phyloP scores from a whole-genome alignment of 2,797 vertebrate species.

The Jordanella pulchra region DNA sequence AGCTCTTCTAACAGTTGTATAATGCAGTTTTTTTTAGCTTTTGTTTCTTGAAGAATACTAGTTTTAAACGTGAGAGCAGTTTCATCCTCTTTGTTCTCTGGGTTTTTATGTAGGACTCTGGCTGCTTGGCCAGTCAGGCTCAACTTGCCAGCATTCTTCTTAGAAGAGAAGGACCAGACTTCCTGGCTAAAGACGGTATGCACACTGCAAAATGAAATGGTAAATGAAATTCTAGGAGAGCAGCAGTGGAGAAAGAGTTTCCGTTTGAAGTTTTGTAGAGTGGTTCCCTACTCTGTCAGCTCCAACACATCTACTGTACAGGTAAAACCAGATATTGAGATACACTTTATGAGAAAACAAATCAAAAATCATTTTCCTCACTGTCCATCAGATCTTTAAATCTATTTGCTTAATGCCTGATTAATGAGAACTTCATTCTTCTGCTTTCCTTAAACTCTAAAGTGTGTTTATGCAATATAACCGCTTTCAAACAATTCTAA shows the following conservation, averaged over 20 bases:
- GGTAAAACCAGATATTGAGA: background rate
- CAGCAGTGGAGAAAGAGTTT: background rate
- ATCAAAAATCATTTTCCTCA: background rate
- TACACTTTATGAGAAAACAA: background rate
- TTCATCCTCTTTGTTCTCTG: background rate
- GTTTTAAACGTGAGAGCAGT: background rate
- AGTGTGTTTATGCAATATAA: too few relatives aligned
- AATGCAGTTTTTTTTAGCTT: background rate
- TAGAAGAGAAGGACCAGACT: conserved; percentile 90
- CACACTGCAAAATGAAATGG: background rate
- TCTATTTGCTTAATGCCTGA: too few relatives aligned
- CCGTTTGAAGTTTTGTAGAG: too few relatives aligned
- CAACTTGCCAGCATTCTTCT: conserved; percentile 88
- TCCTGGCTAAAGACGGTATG: conserved; percentile 89
- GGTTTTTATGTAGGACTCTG: conserved; percentile 83
- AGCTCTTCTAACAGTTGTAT: background rate
- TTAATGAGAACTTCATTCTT: too few relatives aligned
- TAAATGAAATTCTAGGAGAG: background rate
- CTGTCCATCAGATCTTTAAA: background rate
- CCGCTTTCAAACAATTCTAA: too few relatives aligned
- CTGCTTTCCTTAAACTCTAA: too few relatives aligned
- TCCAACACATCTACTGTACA: background rate
- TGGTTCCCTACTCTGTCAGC: too few relatives aligned
- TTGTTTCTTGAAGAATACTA: background rate
- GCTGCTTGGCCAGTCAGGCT: conserved; percentile 90